Evolutionary conservation across 64 coral and sea anemone species (phyloP).

Genomic region (Astreopora myriophthalma): DNA sequence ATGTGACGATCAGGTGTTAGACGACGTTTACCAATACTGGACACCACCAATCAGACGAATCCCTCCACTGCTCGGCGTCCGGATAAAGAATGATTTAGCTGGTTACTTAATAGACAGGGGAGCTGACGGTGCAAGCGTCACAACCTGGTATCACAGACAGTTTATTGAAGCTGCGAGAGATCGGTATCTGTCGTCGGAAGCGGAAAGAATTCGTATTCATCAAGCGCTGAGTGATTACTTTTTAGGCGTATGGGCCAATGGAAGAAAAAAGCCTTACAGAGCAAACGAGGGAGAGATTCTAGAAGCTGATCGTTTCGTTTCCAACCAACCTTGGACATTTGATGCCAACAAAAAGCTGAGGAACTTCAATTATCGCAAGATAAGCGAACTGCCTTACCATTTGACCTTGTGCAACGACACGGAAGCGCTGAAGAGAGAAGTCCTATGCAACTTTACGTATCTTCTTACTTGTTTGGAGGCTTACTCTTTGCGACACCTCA

Average conservation of each 20-base stretch:
- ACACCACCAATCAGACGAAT: constrained; percentile 81
- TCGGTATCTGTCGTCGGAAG: constrained; percentile 51
- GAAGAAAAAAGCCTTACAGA: constrained; percentile 61
- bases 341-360: constrained; percentile 9
- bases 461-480: constrained; percentile 43
- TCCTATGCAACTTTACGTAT: constrained; percentile 56
- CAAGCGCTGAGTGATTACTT: constrained; percentile 74
- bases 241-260: constrained; percentile 74
- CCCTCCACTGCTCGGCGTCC: constrained; percentile 76
- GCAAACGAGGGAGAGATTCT: not conserved
- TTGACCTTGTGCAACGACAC: constrained; percentile 1
- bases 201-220: constrained; percentile 48
- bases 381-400: constrained; percentile 68
- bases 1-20: constrained; percentile 81
- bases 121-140: constrained; percentile 74
- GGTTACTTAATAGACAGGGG: constrained; percentile 81
- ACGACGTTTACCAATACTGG: constrained; percentile 91
- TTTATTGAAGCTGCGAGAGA: constrained; percentile 84
- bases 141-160: constrained; percentile 91
- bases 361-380: constrained; percentile 63
- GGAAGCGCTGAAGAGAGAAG: constrained; percentile 44
- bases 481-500: constrained; percentile 66
- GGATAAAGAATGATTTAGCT: constrained; percentile 66
- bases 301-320: constrained; percentile 47
- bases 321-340: constrained; percentile 50